Percentiles rank a stretch among this genome's conserved stretches.
phyloP scores from a whole-genome alignment of 2,113 vertebrate genomes.

The Nothoprocta pentlandii region DNA sequence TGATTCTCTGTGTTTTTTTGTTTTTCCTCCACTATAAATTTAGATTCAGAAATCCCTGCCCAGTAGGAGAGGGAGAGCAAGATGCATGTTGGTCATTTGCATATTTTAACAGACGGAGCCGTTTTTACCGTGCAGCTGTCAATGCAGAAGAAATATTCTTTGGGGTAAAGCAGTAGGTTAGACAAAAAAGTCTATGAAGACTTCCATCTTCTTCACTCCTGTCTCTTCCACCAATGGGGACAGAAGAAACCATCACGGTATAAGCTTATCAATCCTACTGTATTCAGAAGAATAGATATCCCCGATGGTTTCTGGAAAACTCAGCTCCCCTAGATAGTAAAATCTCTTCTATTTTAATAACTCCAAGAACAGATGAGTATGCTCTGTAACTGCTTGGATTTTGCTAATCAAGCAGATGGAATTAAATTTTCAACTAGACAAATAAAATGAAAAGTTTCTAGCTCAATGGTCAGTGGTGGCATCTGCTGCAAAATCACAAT shows the following conservation, averaged over 20 bases:
- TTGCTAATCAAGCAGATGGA: constrained; percentile 19
- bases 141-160: constrained; percentile 68
- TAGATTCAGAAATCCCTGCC: constrained; percentile 71
- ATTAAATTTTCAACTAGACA: background rate
- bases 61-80: constrained; percentile 65
- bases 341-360: constrained; percentile 22
- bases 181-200: constrained; percentile 17
- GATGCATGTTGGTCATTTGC: constrained; percentile 56
- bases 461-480: constrained; percentile 11
- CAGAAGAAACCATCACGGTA: background rate
- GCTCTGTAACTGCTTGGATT: background rate
- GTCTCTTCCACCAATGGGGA: constrained; percentile 22
- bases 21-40: constrained; percentile 44
- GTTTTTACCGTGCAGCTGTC: constrained; percentile 68
- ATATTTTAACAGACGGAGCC: constrained; percentile 72
- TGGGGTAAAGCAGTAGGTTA: constrained; percentile 53
- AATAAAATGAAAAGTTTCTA: constrained; percentile 4
- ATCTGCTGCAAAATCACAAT: background rate
- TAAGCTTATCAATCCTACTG: background rate
- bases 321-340: background rate
- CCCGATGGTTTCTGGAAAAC: background rate
- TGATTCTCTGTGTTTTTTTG: background rate
- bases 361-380: background rate
- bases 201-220: background rate
- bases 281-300: background rate